Evolutionary conservation across 1,140 invertebrate species (phyloP).

Genomic region (Sitobion miscanthi): DNA sequence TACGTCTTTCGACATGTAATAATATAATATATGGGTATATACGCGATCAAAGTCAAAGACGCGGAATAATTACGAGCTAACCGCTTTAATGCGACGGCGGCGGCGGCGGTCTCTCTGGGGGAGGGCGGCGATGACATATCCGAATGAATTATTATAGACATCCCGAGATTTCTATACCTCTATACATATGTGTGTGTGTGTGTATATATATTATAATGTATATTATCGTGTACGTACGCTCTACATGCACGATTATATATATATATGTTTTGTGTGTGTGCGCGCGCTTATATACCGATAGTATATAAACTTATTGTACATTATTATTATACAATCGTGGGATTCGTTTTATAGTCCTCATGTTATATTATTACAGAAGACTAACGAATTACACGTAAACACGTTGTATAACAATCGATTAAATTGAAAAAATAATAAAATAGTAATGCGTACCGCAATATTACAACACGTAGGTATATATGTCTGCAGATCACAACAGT

Average conservation of each 20-base stretch:
- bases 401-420: not conserved
- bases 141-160: constrained; percentile 43
- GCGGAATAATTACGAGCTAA: constrained; percentile 49
- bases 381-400: not conserved
- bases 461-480: not conserved
- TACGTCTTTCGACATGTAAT: constrained; percentile 23
- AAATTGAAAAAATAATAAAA: constrained; percentile 3
- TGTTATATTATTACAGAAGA: not conserved
- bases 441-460: not conserved
- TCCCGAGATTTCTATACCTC: not conserved
- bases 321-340: not conserved
- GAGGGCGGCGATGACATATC: constrained; percentile 43
- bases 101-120: not conserved
- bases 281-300: not conserved
- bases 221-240: not conserved
- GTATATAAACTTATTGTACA: not conserved
- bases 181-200: not conserved
- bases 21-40: not conserved
- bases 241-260: not conserved
- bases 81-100: not conserved
- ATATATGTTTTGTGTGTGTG: not conserved
- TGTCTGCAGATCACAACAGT: too few relatives aligned
- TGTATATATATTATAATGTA: not conserved
- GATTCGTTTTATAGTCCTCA: not conserved
- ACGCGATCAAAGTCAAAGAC: constrained; percentile 46